These are phyloP conservation scores for Mellivora capensis DNA, from an alignment of 2,113 vertebrate species.

Conservation along the genomic window DNA sequence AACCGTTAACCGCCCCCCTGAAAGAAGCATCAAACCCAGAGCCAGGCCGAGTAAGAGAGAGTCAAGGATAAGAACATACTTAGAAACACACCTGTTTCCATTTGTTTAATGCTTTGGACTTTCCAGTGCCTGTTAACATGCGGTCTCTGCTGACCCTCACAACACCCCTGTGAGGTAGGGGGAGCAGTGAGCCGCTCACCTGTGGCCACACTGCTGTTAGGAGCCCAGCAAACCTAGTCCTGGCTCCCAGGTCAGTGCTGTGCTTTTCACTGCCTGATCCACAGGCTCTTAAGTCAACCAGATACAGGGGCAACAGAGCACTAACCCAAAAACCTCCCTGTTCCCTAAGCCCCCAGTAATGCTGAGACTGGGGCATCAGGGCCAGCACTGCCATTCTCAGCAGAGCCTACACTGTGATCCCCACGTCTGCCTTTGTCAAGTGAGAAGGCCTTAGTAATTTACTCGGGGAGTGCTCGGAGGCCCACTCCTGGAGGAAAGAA, in stretches of 20 bases:
- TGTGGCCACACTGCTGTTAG: not conserved
- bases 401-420: not conserved
- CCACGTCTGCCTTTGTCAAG: not conserved
- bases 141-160: not conserved
- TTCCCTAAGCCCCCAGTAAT: not conserved
- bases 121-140: not conserved
- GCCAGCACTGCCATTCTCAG: not conserved
- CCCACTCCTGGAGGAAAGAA: not conserved
- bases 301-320: not conserved
- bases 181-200: not conserved
- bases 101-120: slow-evolving; percentile 42
- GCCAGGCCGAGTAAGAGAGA: not conserved
- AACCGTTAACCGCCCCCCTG: not conserved
- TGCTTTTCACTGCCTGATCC: not conserved
- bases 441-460: not conserved
- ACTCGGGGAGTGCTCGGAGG: not conserved
- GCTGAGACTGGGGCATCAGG: not conserved
- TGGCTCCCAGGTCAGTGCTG: not conserved
- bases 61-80: not conserved
- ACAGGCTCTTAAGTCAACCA: not conserved
- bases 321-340: not conserved
- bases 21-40: not conserved
- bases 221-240: not conserved
- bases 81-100: not conserved
- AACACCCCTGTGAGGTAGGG: slow-evolving; percentile 49